Evolutionary conservation across 1,140 invertebrate genomes (phyloP).

Genomic region (Dufourea novaeangliae): DNA sequence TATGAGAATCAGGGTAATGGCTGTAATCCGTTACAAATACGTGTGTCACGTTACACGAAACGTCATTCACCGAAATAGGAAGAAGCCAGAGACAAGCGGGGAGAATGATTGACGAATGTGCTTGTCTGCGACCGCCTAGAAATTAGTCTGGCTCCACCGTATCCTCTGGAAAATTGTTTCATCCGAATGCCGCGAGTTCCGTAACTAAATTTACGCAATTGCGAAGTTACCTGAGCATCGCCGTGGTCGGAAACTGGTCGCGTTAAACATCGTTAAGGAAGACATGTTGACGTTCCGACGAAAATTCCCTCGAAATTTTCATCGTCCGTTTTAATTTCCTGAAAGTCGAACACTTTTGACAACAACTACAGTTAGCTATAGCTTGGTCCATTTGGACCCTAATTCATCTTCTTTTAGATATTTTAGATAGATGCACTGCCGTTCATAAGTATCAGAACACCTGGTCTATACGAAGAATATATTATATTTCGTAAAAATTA

Average conservation of each 20-base stretch:
- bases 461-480: too few species aligned
- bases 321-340: neutral
- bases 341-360: neutral
- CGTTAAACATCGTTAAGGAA: slow-evolving; percentile 53
- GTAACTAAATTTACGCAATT: slow-evolving; percentile 60
- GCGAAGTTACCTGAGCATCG: slow-evolving; percentile 36
- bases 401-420: too few species aligned
- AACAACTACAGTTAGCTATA: too few species aligned
- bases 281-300: slow-evolving; percentile 45
- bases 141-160: slow-evolving; percentile 28
- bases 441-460: too few species aligned
- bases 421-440: too few species aligned
- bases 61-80: neutral
- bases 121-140: slow-evolving; percentile 16
- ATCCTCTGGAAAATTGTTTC: slow-evolving; percentile 27
- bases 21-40: neutral
- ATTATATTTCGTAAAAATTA: too few species aligned
- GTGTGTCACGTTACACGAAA: neutral
- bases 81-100: neutral
- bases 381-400: too few species aligned
- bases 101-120: slow-evolving; percentile 32
- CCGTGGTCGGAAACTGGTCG: slow-evolving; percentile 34
- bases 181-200: slow-evolving; percentile 45
- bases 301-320: slow-evolving; percentile 45
- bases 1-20: neutral